Base-by-base conservation (phyloP, 2,888 invertebrate genomes). In the Allophyes oxyacanthae region DNA sequence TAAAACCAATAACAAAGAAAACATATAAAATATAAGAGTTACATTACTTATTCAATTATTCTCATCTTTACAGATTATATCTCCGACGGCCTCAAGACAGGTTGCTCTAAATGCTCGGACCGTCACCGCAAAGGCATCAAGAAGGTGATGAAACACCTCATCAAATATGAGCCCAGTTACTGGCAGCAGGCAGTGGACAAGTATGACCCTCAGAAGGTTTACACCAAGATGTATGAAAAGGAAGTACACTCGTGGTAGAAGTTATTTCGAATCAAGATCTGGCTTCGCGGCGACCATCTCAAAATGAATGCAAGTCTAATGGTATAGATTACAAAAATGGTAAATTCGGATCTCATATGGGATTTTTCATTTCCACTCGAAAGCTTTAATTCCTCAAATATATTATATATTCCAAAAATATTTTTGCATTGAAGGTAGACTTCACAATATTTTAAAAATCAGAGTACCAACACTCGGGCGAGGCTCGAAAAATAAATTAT, bases 161-260 rank as follows among this genome's bases (percentile, higher is more conserved):
- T 91, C 42, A 86, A 87, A 7, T 60, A 91, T n/a, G 92, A 94
- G 32, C 76, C 77, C 0, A 71, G 75, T 0, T 83, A 77, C 36
- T 94, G 94, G 94, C 60, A 80, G 30, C 77, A 88, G 50, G 83
- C 93, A 2, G 85, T 89, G 0, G 77, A 85, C 3, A 93, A 89
- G 64, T 94, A 92, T 66, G 94, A 94, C 56, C 87, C 90, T 0
- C 72, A 87, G 9, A 80, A 81, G 10, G 72, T 80, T 0, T 94
- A 91, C 72, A 83, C 85, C 0, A 77, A 73, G 20, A 91, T 85
- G 56, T 93, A 93, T 53, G 90, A 91, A 49, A 80, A 84, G 5
- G 90, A 92, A 62, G 72, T 92, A 0, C 6, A 57, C 1, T 42
- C 64, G 11, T 58, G 70, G 33, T 69, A 61, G 63, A 32, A 46